phyloP scores from a whole-genome alignment of 2,797 vertebrate species.

The Lateolabrax maculatus region DNA sequence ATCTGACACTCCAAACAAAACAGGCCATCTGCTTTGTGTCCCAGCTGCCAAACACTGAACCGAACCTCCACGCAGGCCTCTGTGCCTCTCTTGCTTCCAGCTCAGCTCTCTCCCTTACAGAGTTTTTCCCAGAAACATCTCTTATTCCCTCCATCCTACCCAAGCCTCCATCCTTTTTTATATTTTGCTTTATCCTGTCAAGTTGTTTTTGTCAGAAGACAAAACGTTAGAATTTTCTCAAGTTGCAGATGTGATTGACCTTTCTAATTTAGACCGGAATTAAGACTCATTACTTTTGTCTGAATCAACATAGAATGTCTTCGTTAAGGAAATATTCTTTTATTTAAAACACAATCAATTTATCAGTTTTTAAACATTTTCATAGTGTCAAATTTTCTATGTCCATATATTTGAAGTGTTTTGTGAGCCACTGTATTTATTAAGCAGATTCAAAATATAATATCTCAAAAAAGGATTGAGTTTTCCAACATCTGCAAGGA shows the following conservation, averaged over 20 bases:
- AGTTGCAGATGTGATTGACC: neutral
- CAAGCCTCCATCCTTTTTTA: neutral
- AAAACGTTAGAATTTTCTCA: neutral
- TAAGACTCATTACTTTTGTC: neutral
- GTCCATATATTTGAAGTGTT: no score
- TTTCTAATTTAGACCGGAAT: neutral
- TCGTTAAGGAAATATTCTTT: neutral
- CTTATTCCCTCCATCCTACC: neutral
- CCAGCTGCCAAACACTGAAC: constrained; percentile 27
- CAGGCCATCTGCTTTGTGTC: constrained; percentile 71
- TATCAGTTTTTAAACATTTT: no score
- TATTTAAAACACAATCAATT: no score
- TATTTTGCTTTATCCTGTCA: neutral
- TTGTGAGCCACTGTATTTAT: neutral
- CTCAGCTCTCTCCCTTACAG: constrained; percentile 2
- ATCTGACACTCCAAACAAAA: constrained; percentile 68
- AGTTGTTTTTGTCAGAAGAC: neutral
- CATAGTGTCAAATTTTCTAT: no score
- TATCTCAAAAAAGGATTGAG: neutral
- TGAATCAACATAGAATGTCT: neutral
- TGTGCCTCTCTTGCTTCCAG: neutral
- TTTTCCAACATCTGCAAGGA: neutral
- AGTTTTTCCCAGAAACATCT: neutral
- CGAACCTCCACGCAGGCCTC: constrained; percentile 1
- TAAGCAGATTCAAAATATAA: neutral